These are phyloP conservation scores for Pyrrhura leucotis DNA, from an alignment of 2,797 vertebrate genomes.

Conservation along the genomic window DNA sequence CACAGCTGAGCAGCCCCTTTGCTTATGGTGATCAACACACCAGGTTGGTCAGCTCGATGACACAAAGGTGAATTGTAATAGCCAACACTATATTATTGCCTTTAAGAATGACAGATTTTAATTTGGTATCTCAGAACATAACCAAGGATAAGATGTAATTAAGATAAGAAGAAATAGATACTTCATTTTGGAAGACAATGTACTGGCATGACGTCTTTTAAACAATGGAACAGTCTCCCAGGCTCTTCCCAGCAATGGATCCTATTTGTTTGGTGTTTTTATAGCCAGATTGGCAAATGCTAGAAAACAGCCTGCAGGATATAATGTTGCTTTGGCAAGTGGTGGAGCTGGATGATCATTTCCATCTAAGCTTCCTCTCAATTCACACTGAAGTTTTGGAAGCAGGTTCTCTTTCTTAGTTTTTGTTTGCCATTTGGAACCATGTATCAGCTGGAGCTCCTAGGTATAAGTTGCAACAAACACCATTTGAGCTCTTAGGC, in stretches of 20 bases:
- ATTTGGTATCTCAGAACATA: conserved; percentile 4
- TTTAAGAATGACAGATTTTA: conserved; percentile 3
- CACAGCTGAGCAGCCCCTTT: not conserved
- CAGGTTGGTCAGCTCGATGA: not conserved
- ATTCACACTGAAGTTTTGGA: not conserved
- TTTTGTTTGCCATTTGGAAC: not conserved
- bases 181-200: conserved; percentile 43
- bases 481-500: not conserved
- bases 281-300: conserved; percentile 38
- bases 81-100: not conserved
- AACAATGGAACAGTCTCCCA: conserved; percentile 56
- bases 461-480: not conserved
- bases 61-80: not conserved
- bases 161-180: conserved; percentile 55
- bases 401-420: not conserved
- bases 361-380: conserved; percentile 29
- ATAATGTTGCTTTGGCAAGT: conserved; percentile 41
- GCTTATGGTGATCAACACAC: not conserved
- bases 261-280: conserved; percentile 43
- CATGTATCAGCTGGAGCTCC: not conserved
- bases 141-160: conserved; percentile 17
- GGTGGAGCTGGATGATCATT: conserved; percentile 19
- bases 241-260: conserved; percentile 36
- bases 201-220: conserved; percentile 8
- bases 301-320: conserved; percentile 50